Conservation (phyloP, 2,888 invertebrate species). For the Diaphora mendica region DNA sequence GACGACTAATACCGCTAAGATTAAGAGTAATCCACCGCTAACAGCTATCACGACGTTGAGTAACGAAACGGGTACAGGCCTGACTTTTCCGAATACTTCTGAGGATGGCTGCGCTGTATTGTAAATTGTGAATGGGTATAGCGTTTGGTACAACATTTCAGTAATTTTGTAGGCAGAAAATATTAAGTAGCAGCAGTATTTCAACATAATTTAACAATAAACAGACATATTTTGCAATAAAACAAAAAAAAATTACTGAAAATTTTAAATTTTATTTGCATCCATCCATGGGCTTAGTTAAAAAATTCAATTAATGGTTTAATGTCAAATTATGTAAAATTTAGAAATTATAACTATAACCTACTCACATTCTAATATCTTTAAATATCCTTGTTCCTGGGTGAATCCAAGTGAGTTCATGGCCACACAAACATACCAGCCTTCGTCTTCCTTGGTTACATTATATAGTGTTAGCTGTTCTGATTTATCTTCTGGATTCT, state of each 20-base stretch:
- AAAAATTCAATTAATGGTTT: too few species aligned
- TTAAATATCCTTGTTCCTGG: constrained; percentile 92
- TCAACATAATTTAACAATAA: too few species aligned
- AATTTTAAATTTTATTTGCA: too few species aligned
- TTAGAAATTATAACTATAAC: too few species aligned
- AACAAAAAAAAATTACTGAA: too few species aligned
- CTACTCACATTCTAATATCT: constrained; percentile 91
- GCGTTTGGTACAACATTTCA: neutral
- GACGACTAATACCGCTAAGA: constrained; percentile 86
- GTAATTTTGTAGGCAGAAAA: neutral
- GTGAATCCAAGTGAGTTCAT: constrained; percentile 94
- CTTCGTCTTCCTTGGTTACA: constrained; percentile 95
- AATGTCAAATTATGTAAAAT: too few species aligned
- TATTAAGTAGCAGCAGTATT: too few species aligned
- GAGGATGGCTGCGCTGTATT: constrained; percentile 69
- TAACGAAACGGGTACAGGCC: constrained; percentile 78
- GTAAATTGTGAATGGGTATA: neutral
- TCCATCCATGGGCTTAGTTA: too few species aligned
- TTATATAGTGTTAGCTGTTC: constrained; percentile 93
- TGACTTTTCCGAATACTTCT: constrained; percentile 73
- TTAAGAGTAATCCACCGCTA: constrained; percentile 87
- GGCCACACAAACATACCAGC: constrained; percentile 98
- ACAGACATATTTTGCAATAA: too few species aligned
- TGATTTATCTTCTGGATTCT: constrained; percentile 82
- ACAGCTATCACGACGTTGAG: constrained; percentile 87